These are phyloP conservation scores for Carassius gibelio DNA, from an alignment of 2,113 vertebrate species.

Conservation along the genomic window DNA sequence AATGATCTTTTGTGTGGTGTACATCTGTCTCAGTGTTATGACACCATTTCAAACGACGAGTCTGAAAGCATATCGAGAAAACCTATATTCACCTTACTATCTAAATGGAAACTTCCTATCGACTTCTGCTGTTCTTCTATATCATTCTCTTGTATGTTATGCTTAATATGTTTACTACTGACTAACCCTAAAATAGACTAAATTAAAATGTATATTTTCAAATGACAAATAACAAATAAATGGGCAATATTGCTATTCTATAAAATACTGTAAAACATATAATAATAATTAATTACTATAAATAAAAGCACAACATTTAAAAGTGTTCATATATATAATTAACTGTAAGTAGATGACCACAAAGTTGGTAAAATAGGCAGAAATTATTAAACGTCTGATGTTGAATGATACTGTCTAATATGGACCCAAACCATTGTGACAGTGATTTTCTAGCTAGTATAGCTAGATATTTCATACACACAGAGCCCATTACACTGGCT, in stretches of 20 bases:
- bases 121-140: background rate
- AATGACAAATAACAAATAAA: background rate
- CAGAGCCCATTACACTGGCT: slow-evolving; percentile 13
- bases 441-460: background rate
- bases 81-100: background rate
- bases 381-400: too few relatives aligned
- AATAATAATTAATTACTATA: background rate
- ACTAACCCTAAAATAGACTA: background rate
- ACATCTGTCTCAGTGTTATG: background rate
- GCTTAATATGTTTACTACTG: background rate
- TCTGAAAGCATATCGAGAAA: background rate
- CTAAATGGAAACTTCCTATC: background rate
- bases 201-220: background rate
- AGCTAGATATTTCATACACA: slow-evolving; percentile 7
- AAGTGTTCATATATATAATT: too few relatives aligned
- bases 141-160: background rate
- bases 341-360: too few relatives aligned
- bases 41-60: background rate
- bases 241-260: background rate
- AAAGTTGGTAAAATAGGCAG: too few relatives aligned
- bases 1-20: background rate
- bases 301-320: too few relatives aligned
- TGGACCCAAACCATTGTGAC: too few relatives aligned
- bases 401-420: too few relatives aligned
- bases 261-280: background rate